Percentiles rank a stretch among this genome's conserved stretches.
Evolutionary conservation across 2,113 vertebrate species (phyloP).

Genomic region (Engystomops pustulosus): DNA sequence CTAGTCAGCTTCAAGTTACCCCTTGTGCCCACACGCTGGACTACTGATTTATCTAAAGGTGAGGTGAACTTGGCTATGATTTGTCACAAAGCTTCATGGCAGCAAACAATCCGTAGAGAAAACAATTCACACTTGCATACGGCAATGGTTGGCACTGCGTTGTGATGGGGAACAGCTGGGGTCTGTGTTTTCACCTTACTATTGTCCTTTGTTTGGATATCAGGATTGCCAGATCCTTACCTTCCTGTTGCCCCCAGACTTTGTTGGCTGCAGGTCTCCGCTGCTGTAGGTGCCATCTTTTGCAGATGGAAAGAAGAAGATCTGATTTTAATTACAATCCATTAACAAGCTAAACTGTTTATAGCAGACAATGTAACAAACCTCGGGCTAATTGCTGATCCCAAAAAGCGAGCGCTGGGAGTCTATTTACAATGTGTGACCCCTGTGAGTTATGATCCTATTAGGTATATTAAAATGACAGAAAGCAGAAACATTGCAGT

Average conservation of each 20-base stretch:
- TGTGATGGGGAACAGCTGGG: too few species aligned
- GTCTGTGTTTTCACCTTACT: too few species aligned
- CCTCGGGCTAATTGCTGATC: constrained; percentile 72
- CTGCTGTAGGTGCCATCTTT: background rate
- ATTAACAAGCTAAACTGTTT: constrained; percentile 75
- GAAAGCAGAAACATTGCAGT: constrained; percentile 71
- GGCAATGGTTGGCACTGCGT: too few species aligned
- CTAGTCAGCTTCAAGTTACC: too few species aligned
- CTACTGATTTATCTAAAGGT: too few species aligned
- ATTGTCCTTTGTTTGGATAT: too few species aligned
- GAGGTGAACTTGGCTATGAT: too few species aligned
- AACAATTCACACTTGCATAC: too few species aligned
- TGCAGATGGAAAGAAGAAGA: background rate
- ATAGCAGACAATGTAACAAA: constrained; percentile 73
- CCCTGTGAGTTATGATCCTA: constrained; percentile 75
- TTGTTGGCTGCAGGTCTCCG: background rate
- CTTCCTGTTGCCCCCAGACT: background rate
- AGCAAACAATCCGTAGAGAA: too few species aligned
- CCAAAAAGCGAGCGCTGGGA: constrained; percentile 69
- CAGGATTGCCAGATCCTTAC: background rate
- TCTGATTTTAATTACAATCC: constrained; percentile 58
- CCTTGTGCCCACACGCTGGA: too few species aligned
- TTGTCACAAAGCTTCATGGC: too few species aligned
- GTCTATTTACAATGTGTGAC: constrained; percentile 77
- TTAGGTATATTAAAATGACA: constrained; percentile 76